Conservation (phyloP, 2,797 vertebrate genomes). For the Telmatherina bonti region DNA sequence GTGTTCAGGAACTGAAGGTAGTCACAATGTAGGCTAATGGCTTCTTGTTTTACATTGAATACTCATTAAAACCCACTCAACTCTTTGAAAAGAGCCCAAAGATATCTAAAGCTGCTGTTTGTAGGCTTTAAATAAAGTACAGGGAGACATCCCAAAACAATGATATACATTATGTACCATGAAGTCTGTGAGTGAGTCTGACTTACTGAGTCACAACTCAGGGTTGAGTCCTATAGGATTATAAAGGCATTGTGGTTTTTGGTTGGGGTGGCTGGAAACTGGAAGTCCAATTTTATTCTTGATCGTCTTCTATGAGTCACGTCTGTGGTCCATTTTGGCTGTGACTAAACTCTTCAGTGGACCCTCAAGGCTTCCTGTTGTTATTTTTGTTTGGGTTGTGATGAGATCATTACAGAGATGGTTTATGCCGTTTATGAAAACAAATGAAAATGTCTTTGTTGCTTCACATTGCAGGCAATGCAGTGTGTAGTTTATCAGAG, state of each 20-base stretch:
- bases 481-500: neutral
- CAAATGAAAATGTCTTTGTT: neutral
- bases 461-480: neutral
- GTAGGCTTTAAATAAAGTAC: neutral
- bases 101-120: conserved; percentile 19
- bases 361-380: conserved; percentile 18
- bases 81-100: neutral
- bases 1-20: neutral
- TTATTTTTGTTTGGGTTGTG: conserved; percentile 40
- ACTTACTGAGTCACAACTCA: conserved; percentile 38
- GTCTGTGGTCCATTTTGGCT: conserved; percentile 55
- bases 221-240: conserved; percentile 42
- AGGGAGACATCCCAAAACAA: conserved; percentile 24
- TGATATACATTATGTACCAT: conserved; percentile 13
- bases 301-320: conserved; percentile 57
- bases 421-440: conserved; percentile 18
- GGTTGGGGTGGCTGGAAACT: conserved; percentile 18
- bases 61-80: conserved; percentile 2
- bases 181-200: neutral
- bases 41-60: neutral
- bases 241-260: conserved; percentile 57
- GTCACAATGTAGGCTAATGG: neutral
- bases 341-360: conserved; percentile 53
- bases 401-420: conserved; percentile 20
- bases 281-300: conserved; percentile 56